Base-by-base conservation (phyloP, 2,113 vertebrate genomes). In the Megaleporinus macrocephalus region DNA sequence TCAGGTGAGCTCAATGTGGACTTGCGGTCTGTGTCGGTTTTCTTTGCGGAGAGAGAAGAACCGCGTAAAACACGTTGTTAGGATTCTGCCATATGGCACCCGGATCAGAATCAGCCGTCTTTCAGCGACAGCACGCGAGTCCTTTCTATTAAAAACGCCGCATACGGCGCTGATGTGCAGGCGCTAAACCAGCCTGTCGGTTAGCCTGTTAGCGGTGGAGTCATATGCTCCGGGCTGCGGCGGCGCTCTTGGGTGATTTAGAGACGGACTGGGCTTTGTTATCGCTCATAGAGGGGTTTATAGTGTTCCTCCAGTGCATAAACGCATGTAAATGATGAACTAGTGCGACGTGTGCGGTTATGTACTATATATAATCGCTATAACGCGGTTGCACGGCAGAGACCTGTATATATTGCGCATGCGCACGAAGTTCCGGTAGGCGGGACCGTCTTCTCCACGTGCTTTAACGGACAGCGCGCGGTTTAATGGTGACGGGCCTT, bases 1-100 rank as follows among this genome's bases (percentile, higher is more conserved):
- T 84, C 85, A 86, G 85, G 85, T 86, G 70, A 86, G 85, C 30
- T 83, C 71, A 84, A 81, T 86, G 85, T 80, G 82, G 71, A 61
- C 49, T 83, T 76, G 44, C 68, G 77, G 69, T 81, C 78, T 78
- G 63, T 53, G 24, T 78, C 33, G n/a, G 53, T 71, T 72, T 83
- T 5, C 20, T 57, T 14, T 5, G 9, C 24, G 26, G 10, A 61
- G 24, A 18, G 6, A 30, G 15, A 12, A 5, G 69, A 81, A 66
- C 27, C 26, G 53, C 36, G 0, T 0, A 16, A 24, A 62, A 11
- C n/a, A 49, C 47, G 65, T 71, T 76, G 22, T 11, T 33, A 16
- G 0, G 68, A 13, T 4, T 27, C 18, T 2, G 3, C 0, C 49
- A 33, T 29, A 0, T 27, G 70, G 18, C 13, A 13, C 0, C 6